A percentile compares a stretch with the other conserved stretches of the same genome.
Evolutionary conservation across 2,888 invertebrate species (phyloP).

Genomic region (Drymonia ruficornis): DNA sequence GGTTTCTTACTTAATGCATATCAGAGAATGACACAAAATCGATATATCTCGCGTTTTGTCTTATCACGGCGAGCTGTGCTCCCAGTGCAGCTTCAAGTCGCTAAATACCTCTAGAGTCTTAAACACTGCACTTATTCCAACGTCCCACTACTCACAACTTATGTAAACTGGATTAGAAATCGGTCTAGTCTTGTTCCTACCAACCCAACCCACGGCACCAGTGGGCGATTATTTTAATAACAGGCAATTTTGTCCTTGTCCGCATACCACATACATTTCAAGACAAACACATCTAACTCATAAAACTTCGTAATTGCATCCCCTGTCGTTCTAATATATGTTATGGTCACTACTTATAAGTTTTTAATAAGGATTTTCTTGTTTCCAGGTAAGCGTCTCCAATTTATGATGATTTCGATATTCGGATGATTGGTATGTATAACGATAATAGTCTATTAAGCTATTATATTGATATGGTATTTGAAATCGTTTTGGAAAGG

Average conservation of each 20-base stretch:
- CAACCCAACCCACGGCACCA: slow-evolving; percentile 40
- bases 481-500: slow-evolving; percentile 20
- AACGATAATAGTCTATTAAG: slow-evolving; percentile 14
- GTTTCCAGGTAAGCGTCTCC: slow-evolving; percentile 58
- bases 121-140: no score
- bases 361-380: slow-evolving; percentile 40
- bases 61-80: no score
- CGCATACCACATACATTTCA: slow-evolving; percentile 21
- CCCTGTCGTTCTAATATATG: slow-evolving; percentile 32
- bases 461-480: slow-evolving; percentile 18
- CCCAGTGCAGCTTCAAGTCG: no score
- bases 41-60: no score
- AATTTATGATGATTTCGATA: slow-evolving; percentile 34
- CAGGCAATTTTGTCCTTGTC: slow-evolving; percentile 68
- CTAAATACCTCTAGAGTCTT: no score
- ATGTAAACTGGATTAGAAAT: slow-evolving; percentile 57
- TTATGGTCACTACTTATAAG: slow-evolving; percentile 26
- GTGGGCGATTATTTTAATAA: slow-evolving; percentile 71
- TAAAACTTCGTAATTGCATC: slow-evolving; percentile 17
- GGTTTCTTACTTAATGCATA: no score
- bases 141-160: slow-evolving; percentile 10
- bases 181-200: slow-evolving; percentile 50
- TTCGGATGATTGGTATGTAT: slow-evolving; percentile 40
- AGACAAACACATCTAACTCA: slow-evolving; percentile 22
- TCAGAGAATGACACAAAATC: no score